Conservation (phyloP, 2,797 vertebrate genomes). For the Potorous gilbertii region DNA sequence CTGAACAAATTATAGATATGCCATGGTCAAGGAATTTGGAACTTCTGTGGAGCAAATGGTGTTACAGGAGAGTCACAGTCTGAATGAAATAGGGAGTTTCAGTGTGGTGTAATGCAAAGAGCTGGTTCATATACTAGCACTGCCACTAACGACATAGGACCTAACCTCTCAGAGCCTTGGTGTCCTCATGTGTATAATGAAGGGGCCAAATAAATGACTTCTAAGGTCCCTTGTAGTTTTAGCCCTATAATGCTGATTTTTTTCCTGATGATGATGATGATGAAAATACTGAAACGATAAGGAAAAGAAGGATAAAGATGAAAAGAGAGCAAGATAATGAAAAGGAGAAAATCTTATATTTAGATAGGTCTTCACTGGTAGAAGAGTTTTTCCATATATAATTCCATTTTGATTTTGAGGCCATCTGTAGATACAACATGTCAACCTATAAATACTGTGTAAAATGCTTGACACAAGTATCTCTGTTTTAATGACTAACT, state of each 20-base stretch:
- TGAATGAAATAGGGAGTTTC: background rate
- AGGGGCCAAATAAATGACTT: background rate
- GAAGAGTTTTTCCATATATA: background rate
- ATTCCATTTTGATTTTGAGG: background rate
- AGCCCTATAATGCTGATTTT: too few species aligned
- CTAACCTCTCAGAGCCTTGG: background rate
- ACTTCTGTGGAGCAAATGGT: background rate
- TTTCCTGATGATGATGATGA: background rate
- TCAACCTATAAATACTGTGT: slow-evolving; percentile 13
- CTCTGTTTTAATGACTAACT: background rate
- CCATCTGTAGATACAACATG: slow-evolving; percentile 1
- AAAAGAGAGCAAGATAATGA: background rate
- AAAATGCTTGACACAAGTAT: background rate
- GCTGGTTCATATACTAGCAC: background rate
- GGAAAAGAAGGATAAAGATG: background rate
- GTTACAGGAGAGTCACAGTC: background rate
- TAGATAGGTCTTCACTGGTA: background rate
- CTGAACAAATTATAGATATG: background rate
- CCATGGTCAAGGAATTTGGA: background rate
- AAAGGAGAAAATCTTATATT: background rate
- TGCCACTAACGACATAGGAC: background rate
- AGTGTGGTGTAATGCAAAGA: background rate
- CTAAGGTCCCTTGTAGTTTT: background rate
- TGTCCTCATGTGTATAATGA: background rate
- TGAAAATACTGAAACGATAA: background rate